Base-by-base conservation (phyloP, 2,113 vertebrate genomes). In the Malurus elegans region DNA sequence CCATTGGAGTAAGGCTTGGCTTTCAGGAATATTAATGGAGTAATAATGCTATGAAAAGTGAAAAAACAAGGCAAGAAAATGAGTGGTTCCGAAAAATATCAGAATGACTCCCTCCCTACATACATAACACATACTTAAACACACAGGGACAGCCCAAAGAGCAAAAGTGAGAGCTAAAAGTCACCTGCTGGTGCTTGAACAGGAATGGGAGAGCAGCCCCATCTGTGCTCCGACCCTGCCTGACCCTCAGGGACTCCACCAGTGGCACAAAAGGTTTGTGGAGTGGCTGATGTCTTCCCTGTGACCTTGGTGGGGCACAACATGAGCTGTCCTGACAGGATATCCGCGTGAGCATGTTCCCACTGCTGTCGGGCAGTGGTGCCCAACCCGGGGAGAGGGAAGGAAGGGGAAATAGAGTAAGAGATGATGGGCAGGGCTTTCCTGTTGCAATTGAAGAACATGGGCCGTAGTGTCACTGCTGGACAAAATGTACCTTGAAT, bases 1-100 rank as follows among this genome's bases (percentile, higher is more conserved):
- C 73, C 89, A 91, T 44, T 87, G 64, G 78, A 92, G 61, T 36
- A 57, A 78, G 75, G 31, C 67, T 95, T 93, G 92, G 95, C 81
- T 96, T 92, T 94, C 73, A 90, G 34, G 47, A 86, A 92, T 93
- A 95, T 92, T 96, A 95, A 90, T 93, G 71, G 85, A 91, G 82
- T 93, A 95, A 92, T 67, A 93, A 56, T 48, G 64, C 61, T 92
- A 69, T 34, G 40, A 86, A 95, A 88, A 94, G 40, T 51, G 32
- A 69, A 90, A 73, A 93, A 86, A 42, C 14, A 75, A 28, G 15
- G 42, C 74, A 93, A 82, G 78, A 73, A 88, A 82, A 42, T 44
- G 44, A 69, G 36, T n/a, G 53, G 74, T 73, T 92, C 72, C 2
- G 48, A 85, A 92, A 91, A 82, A 6, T 38, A 54, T 17, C 9